Evolutionary conservation across 2,888 invertebrate species (phyloP), one percentile per base, ranked within the genome.

Genomic region (Hoplodrina ambigua): DNA sequence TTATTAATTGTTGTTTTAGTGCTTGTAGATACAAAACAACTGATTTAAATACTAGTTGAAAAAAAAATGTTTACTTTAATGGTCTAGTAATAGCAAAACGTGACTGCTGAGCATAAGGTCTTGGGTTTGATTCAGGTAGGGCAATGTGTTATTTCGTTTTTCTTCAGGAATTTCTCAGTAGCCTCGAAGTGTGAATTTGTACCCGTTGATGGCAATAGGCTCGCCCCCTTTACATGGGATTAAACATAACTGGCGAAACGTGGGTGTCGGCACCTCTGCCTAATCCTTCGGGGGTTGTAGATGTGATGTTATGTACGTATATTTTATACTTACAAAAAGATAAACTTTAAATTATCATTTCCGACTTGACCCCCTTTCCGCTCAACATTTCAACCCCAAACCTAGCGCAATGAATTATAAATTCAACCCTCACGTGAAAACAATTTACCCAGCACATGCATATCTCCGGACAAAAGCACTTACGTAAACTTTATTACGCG

Each of bases 331-430:
- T 17, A 33, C 10, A 57, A 44, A 65, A 53, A 63, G 33, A 57
- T 44, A 13, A 41, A 50, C 52, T 44, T 64, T 57, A 65, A 60
- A 57, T 66, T 66, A 66, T 63, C 57, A 46, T 25, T 54, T n/a
- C 50, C 2, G 25, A 52, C 52, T 66, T 64, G 53, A 72, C 60
- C 65, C 61, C 41, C 41, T 71, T 65, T 41, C 41, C 54, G 50
- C 64, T 69, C 52, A 69, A 65, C 70, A 67, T 75, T 75, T 73
- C 72, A 57, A 57, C 55, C 67, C 50, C 55, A 64, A 63, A 50
- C 66, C 57, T 58, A 65, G 66, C 73, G 75, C 70, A 66, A 77
- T 85, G 71, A 85, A 81, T 84, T 85, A 80, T 81, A 82, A 80
- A 83, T 85, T 76, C 67, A 55, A 78, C 63, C 73, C 65, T 60